Evolutionary conservation across 2,888 invertebrate species (phyloP), one percentile per base, ranked within the genome.

Genomic region (Mesorhabditis sp.): DNA sequence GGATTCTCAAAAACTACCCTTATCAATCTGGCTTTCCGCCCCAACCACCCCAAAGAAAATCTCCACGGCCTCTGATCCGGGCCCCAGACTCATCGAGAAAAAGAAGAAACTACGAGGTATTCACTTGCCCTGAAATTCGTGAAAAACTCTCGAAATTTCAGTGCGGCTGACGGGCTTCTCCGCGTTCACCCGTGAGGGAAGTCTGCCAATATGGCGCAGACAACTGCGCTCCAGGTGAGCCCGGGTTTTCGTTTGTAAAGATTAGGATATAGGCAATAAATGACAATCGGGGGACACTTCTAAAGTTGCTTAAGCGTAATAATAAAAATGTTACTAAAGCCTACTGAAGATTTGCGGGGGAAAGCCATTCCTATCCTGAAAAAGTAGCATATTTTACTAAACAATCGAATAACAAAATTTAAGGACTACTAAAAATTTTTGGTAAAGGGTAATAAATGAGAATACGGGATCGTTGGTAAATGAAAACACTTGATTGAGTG

Each of bases 151-250:
- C 58, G 7, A 50, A n/a, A 13, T 50, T 50, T 50, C 58, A 50
- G 58, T n/a, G 7, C 58, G 58, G 1, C 58, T 50, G 10, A 50
- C 7, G 58, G 58, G 58, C n/a, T 50, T 50, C 58, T 50, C 58
- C 10, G n/a, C 58, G 7, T 50, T 50, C n/a, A 50, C 58, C 10
- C 7, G 58, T 13, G n/a, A 10, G 58, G 58, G 58, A 50, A 50
- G 58, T n/a, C n/a, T 50, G 58, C 58, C 58, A 63, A 63, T 28
- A 13, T 63, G 63, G 63, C 63, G 63, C 13, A 7, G 63, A 63
- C 63, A 63, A 15, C 2, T 63, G 13, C 13, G 63, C 2, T 63
- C 63, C 7, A 50, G 58, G 58, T 50, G 58, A 50, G 58, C 7
- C 2, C 1, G 28, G 28, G 28, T 28, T 28, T 28, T 28, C 28